Conservation (phyloP, 2,797 vertebrate genomes). For the Scomberomorus guttatus region DNA sequence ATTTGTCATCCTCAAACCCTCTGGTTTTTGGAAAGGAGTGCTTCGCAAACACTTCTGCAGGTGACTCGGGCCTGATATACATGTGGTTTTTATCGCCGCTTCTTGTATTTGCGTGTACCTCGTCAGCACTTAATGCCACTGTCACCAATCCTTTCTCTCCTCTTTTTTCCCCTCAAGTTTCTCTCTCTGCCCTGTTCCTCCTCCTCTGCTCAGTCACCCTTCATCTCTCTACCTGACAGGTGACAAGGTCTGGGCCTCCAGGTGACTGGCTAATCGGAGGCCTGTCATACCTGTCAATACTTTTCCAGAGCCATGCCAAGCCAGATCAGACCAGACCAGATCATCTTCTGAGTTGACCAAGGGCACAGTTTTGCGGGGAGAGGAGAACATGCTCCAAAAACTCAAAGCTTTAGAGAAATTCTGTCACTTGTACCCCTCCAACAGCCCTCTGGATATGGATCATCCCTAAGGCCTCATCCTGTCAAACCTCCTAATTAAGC, state of each 20-base stretch:
- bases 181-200: constrained; percentile 7
- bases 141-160: constrained; percentile 27
- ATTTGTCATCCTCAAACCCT: constrained; percentile 79
- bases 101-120: constrained; percentile 48
- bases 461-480: constrained; percentile 85
- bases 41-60: constrained; percentile 73
- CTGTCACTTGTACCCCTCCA: constrained; percentile 77
- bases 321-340: constrained; percentile 52
- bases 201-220: constrained; percentile 83
- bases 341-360: constrained; percentile 63
- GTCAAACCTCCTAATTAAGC: constrained; percentile 82
- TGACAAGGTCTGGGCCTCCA: constrained; percentile 94
- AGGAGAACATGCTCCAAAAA: constrained; percentile 36
- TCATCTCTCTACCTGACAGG: constrained; percentile 95
- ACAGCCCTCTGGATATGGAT: constrained; percentile 80
- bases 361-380: constrained; percentile 61
- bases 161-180: constrained; percentile 35
- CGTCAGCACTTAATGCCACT: constrained; percentile 32
- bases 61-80: constrained; percentile 67
- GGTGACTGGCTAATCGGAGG: constrained; percentile 99
- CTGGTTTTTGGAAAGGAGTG: constrained; percentile 71
- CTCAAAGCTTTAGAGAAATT: constrained; percentile 69
- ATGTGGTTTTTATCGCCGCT: constrained; percentile 53
- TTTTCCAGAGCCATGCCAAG: constrained; percentile 78
- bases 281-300: constrained; percentile 98